Percentiles rank a stretch among this genome's conserved stretches.
Evolutionary conservation across 2,797 vertebrate species (phyloP).

Genomic region (Tauraco hartlaubi): DNA sequence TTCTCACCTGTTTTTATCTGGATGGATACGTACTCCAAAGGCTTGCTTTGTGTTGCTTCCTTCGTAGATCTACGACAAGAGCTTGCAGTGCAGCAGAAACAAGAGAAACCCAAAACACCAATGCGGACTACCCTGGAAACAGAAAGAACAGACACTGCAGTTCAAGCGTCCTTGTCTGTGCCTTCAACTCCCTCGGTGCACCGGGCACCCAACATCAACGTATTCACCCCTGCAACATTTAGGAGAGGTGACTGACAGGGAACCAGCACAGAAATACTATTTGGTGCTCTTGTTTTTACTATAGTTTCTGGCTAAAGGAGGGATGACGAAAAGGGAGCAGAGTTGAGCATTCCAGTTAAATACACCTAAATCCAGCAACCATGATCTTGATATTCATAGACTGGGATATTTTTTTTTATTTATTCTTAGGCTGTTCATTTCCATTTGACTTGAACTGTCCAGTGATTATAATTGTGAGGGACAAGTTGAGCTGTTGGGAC

Average conservation of each 20-base stretch:
- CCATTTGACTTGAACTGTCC: background rate
- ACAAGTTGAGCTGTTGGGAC: background rate
- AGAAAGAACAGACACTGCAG: conserved; percentile 81
- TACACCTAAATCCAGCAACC: background rate
- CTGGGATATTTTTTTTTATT: background rate
- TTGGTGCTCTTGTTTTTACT: background rate
- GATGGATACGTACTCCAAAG: background rate
- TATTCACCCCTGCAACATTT: conserved; percentile 82
- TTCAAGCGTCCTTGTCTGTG: conserved; percentile 77
- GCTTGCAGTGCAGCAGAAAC: conserved; percentile 94
- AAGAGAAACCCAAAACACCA: conserved; percentile 83
- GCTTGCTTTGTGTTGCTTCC: background rate
- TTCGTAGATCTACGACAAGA: conserved; percentile 93
- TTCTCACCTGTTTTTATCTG: background rate
- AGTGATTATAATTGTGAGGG: background rate
- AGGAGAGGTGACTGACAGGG: conserved; percentile 83
- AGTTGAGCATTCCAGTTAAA: background rate
- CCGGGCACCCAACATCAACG: conserved; percentile 58
- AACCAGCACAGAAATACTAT: background rate
- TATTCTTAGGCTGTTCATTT: background rate
- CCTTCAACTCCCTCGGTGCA: conserved; percentile 83
- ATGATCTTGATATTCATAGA: background rate
- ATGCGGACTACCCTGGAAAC: conserved; percentile 60
- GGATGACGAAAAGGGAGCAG: background rate
- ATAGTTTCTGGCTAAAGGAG: background rate